phyloP scores from a whole-genome alignment of 92 coral and sea anemone genomes.

The Paramuricea clavata region DNA sequence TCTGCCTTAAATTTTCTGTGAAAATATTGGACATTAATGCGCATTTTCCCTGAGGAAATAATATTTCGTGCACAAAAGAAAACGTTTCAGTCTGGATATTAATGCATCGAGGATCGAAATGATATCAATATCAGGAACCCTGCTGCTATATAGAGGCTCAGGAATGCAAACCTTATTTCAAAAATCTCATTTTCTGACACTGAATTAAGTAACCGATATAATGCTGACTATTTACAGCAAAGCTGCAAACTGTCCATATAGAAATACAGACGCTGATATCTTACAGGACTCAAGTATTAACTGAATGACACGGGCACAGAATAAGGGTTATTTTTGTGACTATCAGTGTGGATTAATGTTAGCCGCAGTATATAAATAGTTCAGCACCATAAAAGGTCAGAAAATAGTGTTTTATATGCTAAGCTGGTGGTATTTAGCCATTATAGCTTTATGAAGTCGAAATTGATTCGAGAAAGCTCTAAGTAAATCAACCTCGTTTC shows the following conservation, averaged over 20 bases:
- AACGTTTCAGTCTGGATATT: too few species aligned
- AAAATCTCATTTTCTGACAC: neutral
- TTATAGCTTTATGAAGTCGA: neutral
- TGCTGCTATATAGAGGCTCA: neutral
- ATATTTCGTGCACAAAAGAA: too few species aligned
- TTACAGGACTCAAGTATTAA: neutral
- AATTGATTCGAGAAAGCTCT: conserved; percentile 6
- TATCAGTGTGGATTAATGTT: too few species aligned
- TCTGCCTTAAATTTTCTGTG: too few species aligned
- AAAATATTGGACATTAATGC: too few species aligned
- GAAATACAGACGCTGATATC: neutral
- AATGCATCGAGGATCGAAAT: too few species aligned
- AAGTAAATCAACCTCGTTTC: too few species aligned
- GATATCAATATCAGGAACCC: neutral
- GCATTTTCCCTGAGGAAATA: too few species aligned
- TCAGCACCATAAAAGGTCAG: neutral
- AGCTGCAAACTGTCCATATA: neutral
- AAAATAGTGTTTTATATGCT: neutral
- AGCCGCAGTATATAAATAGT: neutral
- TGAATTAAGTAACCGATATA: neutral
- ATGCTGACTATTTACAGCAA: neutral
- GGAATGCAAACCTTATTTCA: neutral
- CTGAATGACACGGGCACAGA: neutral
- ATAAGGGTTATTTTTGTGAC: neutral
- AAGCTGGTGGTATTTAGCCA: neutral